Base-by-base conservation (phyloP, 2,888 invertebrate genomes). In the Desoria tigrina region DNA sequence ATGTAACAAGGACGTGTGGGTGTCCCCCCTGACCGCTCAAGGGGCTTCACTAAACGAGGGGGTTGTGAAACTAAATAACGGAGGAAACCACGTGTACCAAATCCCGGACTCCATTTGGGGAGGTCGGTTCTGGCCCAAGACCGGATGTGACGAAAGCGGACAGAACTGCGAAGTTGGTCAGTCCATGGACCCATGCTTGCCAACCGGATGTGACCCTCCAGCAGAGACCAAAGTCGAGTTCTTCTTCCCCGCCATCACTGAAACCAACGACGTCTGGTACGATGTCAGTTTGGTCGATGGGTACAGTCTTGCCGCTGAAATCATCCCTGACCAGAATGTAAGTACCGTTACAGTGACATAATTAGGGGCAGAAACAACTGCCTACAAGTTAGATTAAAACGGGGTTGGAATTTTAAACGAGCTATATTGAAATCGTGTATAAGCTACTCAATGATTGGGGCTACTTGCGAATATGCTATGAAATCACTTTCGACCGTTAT, bases 221-320 rank as follows among this genome's bases (percentile, higher is more conserved):
- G 70, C 70, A 42, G 70, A 67, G 21, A 70, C 70, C 14, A 70
- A 70, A 23, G 62, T 69, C 1, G 70, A 67, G 54, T 70, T 70
- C 49, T 61, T 61, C 53, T 67, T 67, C 58, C 65, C 61, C 2
- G 39, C 81, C 1, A 77, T 76, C 63, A 80, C 79, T 2, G 75
- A 70, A 42, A 78, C 77, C 55, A 79, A 80, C 27, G 73, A 78
- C 58, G 82, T 83, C 76, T 82, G 78, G 76, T 84, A 84, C 75
- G 83, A 83, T 71, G 77, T 84, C 63, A 82, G 81, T 21, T 74
- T 82, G 32, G 83, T 83, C 16, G 83, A 84, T 76, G 84, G 83
- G 9, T 83, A 80, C 78, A 83, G 82, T 72, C 67, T 81, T 6
- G 74, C 78, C 61, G 77, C 78, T 49, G 63, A 62, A 60, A 70